Conservation (phyloP, 92 coral and sea anemone genomes). For the Scolanthus callimorphus region DNA sequence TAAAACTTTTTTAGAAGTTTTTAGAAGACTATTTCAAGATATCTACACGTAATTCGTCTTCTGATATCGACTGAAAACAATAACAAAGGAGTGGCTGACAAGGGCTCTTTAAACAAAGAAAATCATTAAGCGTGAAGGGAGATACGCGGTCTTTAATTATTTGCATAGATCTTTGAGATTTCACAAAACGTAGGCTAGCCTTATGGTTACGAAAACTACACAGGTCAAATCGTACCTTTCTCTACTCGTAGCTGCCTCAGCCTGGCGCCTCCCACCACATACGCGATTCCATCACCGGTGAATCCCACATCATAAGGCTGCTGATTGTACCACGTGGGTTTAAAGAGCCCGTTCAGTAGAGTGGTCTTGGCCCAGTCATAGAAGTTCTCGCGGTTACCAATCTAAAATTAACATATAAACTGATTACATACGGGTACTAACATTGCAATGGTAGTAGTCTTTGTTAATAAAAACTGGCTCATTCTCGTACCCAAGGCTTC, state of each 20-base stretch:
- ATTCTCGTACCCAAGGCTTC: not conserved
- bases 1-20: no score
- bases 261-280: constrained; percentile 78
- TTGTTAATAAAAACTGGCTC: no score
- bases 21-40: no score
- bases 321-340: constrained; percentile 63
- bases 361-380: constrained; percentile 83
- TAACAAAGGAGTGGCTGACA: no score
- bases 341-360: constrained; percentile 53
- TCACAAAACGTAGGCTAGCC: no score
- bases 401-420: constrained; percentile 42
- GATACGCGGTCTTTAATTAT: no score
- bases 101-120: no score
- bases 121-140: no score
- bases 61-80: no score
- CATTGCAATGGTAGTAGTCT: not conserved
- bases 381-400: constrained; percentile 76
- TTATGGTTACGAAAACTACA: no score
- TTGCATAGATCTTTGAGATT: no score
- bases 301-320: constrained; percentile 45
- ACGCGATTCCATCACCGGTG: constrained; percentile 44
- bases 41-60: no score
- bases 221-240: constrained; percentile 34
- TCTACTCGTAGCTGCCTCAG: constrained; percentile 73
- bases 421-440: not conserved